Evolutionary conservation across 2,113 vertebrate species (phyloP), one percentile per base, ranked within the genome.

Genomic region (Microcebus lehilahytsara): DNA sequence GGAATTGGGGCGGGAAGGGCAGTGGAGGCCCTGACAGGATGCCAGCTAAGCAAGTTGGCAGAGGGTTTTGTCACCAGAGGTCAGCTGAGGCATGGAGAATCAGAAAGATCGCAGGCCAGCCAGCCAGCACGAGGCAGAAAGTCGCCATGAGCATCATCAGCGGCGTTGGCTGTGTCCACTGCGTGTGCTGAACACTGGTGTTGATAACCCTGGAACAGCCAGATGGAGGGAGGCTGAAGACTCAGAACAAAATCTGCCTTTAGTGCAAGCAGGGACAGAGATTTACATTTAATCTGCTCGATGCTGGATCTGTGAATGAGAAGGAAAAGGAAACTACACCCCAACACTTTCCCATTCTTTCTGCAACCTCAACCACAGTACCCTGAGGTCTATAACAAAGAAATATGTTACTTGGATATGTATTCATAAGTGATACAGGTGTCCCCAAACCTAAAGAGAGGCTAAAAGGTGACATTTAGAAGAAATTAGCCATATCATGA

Each of bases 1-100:
- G 72, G 90, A 97, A 94, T 53, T 88, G 77, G 97, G 93, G 85
- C 79, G n/a, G 81, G 46, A 95, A 98, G 95, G 92, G 89, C 92
- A 93, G 67, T 14, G 10, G 77, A 92, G 84, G 56, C 92, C 95
- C 80, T 90, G 86, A 85, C 77, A 92, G 87, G 92, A 97, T 89
- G 90, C 95, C 87, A 88, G 89, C 95, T 95, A 96, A 96, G 85
- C 60, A 19, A 42, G 46, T n/a, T 67, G 51, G 78, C 51, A 60
- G 87, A 86, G 81, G 89, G 25, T 71, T 95, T 84, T 58, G 74
- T 94, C n/a, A 12, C 46, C 77, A 85, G 83, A 75, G 95, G 93
- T 95, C 96, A 93, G 71, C 19, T 40, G 85, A 95, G 91, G 42
- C 56, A 64, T 7, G 27, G 40, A 62, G 78, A 93, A 89, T 80